Conservation (phyloP, 2,888 invertebrate species). For the Netelia fuscicornis region DNA sequence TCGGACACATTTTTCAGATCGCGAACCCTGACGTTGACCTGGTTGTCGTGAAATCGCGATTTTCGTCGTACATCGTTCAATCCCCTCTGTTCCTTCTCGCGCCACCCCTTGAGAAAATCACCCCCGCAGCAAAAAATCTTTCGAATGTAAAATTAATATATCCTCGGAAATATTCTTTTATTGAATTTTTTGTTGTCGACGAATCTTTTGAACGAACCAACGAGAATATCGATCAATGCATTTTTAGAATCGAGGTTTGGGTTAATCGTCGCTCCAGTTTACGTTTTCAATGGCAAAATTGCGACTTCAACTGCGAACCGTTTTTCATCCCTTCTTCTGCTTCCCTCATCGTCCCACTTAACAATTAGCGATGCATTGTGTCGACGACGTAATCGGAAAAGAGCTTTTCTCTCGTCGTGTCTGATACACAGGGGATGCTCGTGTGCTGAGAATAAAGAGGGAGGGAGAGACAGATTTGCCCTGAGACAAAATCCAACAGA, state of each 20-base stretch:
- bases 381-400: slow-evolving; percentile 68
- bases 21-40: slow-evolving; percentile 32
- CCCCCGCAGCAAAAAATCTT: neutral
- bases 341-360: slow-evolving; percentile 62
- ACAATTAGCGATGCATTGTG: slow-evolving; percentile 76
- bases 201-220: neutral
- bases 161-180: no score
- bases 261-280: slow-evolving; percentile 47
- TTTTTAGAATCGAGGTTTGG: slow-evolving; percentile 30
- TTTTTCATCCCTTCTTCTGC: slow-evolving; percentile 20
- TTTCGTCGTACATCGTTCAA: neutral
- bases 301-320: slow-evolving; percentile 39
- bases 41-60: slow-evolving; percentile 34
- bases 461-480: slow-evolving; percentile 29
- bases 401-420: slow-evolving; percentile 46
- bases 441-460: slow-evolving; percentile 7
- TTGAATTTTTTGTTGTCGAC: no score
- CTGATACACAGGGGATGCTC: slow-evolving; percentile 34
- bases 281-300: slow-evolving; percentile 57
- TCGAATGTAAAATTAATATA: neutral
- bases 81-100: neutral
- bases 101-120: neutral
- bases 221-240: slow-evolving; percentile 5
- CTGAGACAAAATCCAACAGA: slow-evolving; percentile 17
- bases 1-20: neutral